These are phyloP conservation scores for Sarcophaga carnaria DNA, from an alignment of 2,888 invertebrate species.

Conservation along the genomic window DNA sequence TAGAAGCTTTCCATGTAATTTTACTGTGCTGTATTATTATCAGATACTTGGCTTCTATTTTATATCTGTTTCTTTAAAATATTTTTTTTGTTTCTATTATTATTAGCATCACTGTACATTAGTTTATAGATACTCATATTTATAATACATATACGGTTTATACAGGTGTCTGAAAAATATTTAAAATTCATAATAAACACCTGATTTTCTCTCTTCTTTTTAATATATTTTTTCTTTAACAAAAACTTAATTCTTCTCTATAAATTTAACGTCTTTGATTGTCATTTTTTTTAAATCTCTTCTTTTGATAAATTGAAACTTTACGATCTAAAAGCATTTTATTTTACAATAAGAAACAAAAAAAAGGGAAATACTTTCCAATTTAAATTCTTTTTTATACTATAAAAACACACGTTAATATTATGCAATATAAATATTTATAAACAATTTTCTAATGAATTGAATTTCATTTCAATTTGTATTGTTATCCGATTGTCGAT, in stretches of 20 bases:
- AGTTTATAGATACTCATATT: not conserved
- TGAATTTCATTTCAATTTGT: too few relatives aligned
- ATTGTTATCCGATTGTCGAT: not conserved
- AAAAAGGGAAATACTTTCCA: slow-evolving; percentile 5
- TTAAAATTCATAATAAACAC: slow-evolving; percentile 2
- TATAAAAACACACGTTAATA: not conserved
- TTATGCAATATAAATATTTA: slow-evolving; percentile 10
- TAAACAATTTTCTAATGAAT: not conserved
- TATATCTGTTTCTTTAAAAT: too few relatives aligned
- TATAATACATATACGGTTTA: not conserved
- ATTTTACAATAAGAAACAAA: not conserved
- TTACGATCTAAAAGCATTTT: not conserved
- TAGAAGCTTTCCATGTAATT: too few relatives aligned
- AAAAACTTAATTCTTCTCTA: not conserved
- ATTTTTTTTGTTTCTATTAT: not conserved
- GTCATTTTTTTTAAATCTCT: not conserved
- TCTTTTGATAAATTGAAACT: not conserved
- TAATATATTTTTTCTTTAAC: not conserved
- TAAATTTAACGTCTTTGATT: not conserved
- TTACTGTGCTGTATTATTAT: too few relatives aligned
- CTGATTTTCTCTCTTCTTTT: slow-evolving; percentile 6
- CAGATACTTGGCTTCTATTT: too few relatives aligned
- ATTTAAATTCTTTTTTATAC: slow-evolving; percentile 9
- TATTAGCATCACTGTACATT: not conserved
- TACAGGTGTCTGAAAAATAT: not conserved